Evolutionary conservation across 2,888 invertebrate species (phyloP).

Genomic region (Megalurothrips usitatus): DNA sequence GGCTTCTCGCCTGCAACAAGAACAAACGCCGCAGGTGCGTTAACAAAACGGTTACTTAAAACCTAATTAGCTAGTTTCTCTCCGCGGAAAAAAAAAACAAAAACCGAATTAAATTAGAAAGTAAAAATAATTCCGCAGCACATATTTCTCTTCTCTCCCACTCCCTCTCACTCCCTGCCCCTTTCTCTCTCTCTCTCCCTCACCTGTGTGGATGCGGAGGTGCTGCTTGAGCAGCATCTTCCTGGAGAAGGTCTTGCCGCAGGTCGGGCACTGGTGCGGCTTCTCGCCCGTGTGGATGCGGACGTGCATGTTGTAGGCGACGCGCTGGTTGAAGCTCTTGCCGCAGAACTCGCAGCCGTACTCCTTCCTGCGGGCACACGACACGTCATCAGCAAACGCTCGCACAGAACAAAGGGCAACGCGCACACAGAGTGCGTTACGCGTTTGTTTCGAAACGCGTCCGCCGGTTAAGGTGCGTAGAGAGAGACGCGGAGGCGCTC

Average conservation of each 20-base stretch:
- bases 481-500: too few relatives aligned
- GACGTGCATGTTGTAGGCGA: slow-evolving; percentile 83
- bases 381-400: too few relatives aligned
- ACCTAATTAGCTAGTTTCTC: neutral
- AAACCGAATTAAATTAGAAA: too few relatives aligned
- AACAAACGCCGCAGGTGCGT: too few relatives aligned
- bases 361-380: slow-evolving; percentile 55
- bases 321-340: slow-evolving; percentile 79
- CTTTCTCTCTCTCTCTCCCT: slow-evolving; percentile 42
- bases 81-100: too few relatives aligned
- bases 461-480: neutral
- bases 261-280: slow-evolving; percentile 62
- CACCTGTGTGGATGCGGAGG: slow-evolving; percentile 74
- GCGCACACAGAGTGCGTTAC: neutral
- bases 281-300: slow-evolving; percentile 68
- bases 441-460: neutral
- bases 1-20: slow-evolving; percentile 51
- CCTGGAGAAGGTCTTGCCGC: slow-evolving; percentile 76
- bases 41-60: neutral
- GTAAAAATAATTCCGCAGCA: too few relatives aligned
- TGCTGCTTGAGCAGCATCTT: slow-evolving; percentile 83
- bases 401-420: neutral
- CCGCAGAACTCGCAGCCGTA: slow-evolving; percentile 76
- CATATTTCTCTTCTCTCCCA: too few relatives aligned
- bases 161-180: too few relatives aligned